Evolutionary conservation across 2,888 invertebrate species (phyloP).

Genomic region (Pristionchus maxplancki): DNA sequence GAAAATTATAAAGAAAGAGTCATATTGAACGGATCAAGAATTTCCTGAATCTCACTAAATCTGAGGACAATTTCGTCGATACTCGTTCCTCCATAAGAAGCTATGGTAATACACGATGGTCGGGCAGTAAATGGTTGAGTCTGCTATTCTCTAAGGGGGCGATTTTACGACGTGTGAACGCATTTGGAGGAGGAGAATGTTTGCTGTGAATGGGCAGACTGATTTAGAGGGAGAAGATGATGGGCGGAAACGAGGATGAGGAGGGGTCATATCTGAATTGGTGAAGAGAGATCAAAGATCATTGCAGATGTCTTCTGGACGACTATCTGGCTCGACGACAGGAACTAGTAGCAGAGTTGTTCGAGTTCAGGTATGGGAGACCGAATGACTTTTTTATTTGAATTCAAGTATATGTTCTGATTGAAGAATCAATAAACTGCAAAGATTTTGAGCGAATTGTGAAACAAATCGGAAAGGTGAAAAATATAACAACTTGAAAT

Average conservation of each 20-base stretch:
- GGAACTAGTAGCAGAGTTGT: constrained; percentile 67
- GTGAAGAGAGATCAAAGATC: background rate
- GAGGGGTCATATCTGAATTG: background rate
- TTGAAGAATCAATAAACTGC: background rate
- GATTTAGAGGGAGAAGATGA: background rate
- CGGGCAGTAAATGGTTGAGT: background rate
- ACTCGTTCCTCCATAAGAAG: too few species aligned
- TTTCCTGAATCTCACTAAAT: too few species aligned
- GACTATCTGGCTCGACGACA: constrained; percentile 57
- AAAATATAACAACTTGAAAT: background rate
- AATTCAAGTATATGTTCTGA: background rate
- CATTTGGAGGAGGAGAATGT: constrained; percentile 26
- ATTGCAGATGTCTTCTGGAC: constrained; percentile 61
- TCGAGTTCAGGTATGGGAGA: constrained; percentile 58
- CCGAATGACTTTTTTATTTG: background rate
- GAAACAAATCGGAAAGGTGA: background rate
- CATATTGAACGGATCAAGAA: too few species aligned
- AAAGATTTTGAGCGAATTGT: background rate
- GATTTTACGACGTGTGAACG: constrained; percentile 37
- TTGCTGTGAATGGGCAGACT: constrained; percentile 16
- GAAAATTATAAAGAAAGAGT: too few species aligned
- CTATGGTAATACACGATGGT: background rate
- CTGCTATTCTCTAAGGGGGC: background rate
- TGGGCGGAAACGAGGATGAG: background rate
- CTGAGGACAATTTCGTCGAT: too few species aligned